Base-by-base conservation (phyloP, 2,888 invertebrate species). In the Drosophila birchii region DNA sequence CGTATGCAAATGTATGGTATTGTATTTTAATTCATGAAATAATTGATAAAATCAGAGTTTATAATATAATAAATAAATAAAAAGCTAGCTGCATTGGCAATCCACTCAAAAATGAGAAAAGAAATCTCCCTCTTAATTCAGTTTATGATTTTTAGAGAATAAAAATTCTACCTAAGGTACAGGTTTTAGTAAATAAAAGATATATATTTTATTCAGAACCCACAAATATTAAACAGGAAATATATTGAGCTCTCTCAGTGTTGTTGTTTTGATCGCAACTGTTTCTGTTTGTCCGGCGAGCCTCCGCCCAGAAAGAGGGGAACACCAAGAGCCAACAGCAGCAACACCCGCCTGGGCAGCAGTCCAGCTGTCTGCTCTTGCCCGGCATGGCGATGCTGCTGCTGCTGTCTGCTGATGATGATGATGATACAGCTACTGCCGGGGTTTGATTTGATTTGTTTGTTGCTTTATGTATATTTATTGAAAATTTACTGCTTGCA, bases 401-500 rank as follows among this genome's bases (percentile, higher is more conserved):
- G 39, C 29, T 6, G 29, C 29, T 29, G 29, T n/a, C 7, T 29
- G 29, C 7, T 29, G 29, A 1, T 29, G 29, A 1, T 29, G 8
- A 8, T 29, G 44, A 57, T 54, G 74, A 49, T 60, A 45, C 57
- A 59, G 55, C 73, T 59, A 66, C 66, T 59, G 73, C 51, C 66
- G 68, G 74, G 66, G 74, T 70, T 85, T 69, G 76, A 81, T 78
- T 83, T 86, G 84, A 80, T 86, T 83, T 80, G 83, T 83, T 82
- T 82, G 80, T 81, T 84, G 78, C 59, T 81, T 81, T 81, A 78
- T 80, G 86, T 81, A 86, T 86, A 84, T 85, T 85, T 85, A 85
- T 86, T 85, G 86, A 86, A 86, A 85, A 84, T 85, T 86, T 86
- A 80, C 86, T 85, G 84, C 84, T 84, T 86, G 84, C 83, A 82